Percentiles rank a stretch among this genome's conserved stretches.
phyloP scores from a whole-genome alignment of 2,888 invertebrate genomes.

The Tribolium freemani region DNA sequence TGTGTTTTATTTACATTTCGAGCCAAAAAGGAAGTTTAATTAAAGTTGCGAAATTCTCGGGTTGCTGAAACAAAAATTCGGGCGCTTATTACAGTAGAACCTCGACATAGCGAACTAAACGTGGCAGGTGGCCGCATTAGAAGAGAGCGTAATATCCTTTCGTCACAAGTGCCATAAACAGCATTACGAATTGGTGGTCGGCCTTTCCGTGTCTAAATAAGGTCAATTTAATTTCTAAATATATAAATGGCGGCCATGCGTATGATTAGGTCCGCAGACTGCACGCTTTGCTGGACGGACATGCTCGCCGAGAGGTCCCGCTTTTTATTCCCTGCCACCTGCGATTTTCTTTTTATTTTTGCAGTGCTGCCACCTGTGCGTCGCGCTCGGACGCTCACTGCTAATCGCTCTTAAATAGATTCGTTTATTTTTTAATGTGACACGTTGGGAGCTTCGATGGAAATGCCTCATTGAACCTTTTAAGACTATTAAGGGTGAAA shows the following conservation, averaged over 20 bases:
- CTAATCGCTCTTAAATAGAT: conserved; percentile 47
- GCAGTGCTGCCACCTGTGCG: conserved; percentile 48
- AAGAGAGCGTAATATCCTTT: conserved; percentile 26
- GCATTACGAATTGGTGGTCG: conserved; percentile 21
- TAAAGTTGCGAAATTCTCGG: not conserved
- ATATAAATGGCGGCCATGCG: conserved; percentile 57
- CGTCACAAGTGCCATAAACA: conserved; percentile 21
- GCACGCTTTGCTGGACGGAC: conserved; percentile 46
- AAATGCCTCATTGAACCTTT: conserved; percentile 42
- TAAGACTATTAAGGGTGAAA: conserved; percentile 37
- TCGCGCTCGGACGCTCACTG: conserved; percentile 34
- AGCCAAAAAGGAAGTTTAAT: not conserved
- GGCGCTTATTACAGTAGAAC: not conserved
- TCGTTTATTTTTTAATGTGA: conserved; percentile 43
- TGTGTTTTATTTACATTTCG: not conserved
- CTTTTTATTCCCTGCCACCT: conserved; percentile 39
- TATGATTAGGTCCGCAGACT: conserved; percentile 53
- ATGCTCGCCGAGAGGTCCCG: conserved; percentile 46
- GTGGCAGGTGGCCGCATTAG: conserved; percentile 36
- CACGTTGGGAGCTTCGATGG: conserved; percentile 38
- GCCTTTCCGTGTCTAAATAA: conserved; percentile 39
- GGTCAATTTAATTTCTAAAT: conserved; percentile 52
- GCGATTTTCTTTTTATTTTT: conserved; percentile 28
- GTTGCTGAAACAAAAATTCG: not conserved
- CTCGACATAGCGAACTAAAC: not conserved